Evolutionary conservation across 2,888 invertebrate species (phyloP).

Genomic region (Nomada fabriciana): DNA sequence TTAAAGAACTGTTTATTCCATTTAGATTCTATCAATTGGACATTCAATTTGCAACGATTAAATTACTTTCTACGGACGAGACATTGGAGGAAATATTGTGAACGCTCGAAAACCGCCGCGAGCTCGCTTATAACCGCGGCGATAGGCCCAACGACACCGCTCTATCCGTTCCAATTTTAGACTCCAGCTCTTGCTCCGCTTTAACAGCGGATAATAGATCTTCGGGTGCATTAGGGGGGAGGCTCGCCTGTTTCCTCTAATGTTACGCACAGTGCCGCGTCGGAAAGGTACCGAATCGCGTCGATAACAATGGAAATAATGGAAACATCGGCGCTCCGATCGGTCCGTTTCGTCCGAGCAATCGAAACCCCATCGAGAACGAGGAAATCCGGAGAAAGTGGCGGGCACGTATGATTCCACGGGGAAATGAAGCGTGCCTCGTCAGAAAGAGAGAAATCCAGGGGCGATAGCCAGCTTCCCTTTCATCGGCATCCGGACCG

Average conservation of each 20-base stretch:
- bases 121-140: not conserved
- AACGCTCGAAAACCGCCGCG: not conserved
- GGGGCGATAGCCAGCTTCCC: constrained; percentile 71
- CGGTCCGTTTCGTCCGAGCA: too few relatives aligned
- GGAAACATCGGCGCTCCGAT: too few relatives aligned
- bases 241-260: constrained; percentile 8
- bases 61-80: too few relatives aligned
- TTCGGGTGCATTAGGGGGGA: not conserved
- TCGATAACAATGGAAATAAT: too few relatives aligned
- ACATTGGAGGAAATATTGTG: not conserved
- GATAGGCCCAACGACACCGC: constrained; percentile 6
- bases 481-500: constrained; percentile 82
- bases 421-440: not conserved
- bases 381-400: constrained; percentile 28
- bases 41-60: too few relatives aligned
- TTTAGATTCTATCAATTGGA: too few relatives aligned
- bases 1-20: not conserved
- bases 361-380: too few relatives aligned
- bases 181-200: constrained; percentile 22
- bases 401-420: constrained; percentile 25
- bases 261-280: constrained; percentile 24
- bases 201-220: constrained; percentile 30
- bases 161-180: constrained; percentile 36
- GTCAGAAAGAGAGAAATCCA: constrained; percentile 46
- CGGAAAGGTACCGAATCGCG: not conserved